Evolutionary conservation across 2,113 vertebrate genomes (phyloP), one percentile per base, ranked within the genome.

Genomic region (Paraplagusia blochii): DNA sequence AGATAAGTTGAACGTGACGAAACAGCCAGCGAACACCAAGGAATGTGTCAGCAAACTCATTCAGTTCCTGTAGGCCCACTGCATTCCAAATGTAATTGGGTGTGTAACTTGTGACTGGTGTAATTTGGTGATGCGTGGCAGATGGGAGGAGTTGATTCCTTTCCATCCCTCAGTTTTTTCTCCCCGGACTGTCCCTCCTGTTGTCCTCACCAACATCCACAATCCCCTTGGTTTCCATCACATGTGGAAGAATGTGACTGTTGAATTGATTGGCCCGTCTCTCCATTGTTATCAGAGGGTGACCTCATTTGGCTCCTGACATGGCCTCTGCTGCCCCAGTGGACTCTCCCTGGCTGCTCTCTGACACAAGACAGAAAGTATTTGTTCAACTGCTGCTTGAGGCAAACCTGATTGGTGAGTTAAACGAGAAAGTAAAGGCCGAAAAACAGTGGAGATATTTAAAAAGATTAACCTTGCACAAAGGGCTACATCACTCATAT

Each of bases 41-140:
- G 85, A 87, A 87, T 86, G 81, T 53, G 39, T 65, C 66, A 57
- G 44, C 11, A 34, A 69, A 77, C 44, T 56, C 58, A 75, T 83
- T 78, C 72, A 71, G 63, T 60, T 54, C 66, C 69, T 62, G 74
- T 43, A 10, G 16, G 60, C 51, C 50, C 22, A 8, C 51, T 1
- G 38, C 72, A 71, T 82, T 85, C 79, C 82, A 62, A 63, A 81
- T 82, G 17, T 74, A 87, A 79, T 72, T 63, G 75, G 66, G 78
- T 76, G 85, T 85, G 81, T 77, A 76, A 83, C 76, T 77, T 84
- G 77, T 84, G 82, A 84, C 79, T 70, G 58, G 71, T 78, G 77
- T 59, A 72, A 81, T 65, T 76, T 74, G 82, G 55, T 78, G 81
- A 82, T 77, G 78, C 61, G 22, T 81, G 61, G 62, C 69, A 72